Base-by-base conservation (phyloP, 2,888 invertebrate genomes). In the Torymus aiolomorphi region DNA sequence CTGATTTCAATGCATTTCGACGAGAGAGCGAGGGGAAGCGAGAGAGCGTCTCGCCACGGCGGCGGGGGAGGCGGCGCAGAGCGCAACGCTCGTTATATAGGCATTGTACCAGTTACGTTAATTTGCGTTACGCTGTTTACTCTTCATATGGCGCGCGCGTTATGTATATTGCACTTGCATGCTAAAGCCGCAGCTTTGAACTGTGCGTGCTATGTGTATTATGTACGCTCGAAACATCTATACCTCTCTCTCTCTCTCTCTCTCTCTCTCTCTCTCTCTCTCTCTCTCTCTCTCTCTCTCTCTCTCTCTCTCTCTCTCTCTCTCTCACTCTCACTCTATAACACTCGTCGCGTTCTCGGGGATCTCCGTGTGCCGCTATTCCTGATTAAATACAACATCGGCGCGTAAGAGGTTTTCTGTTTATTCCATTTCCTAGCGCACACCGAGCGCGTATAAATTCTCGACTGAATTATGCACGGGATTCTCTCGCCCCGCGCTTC, bases 21-120 rank as follows among this genome's bases (percentile, higher is more conserved):
- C 31, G 18, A 61, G 16, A 42, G 62, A 42, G 42, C 42, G 42
- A 8, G 42, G 8, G 8, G 42, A 8, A 10, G 42, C 42, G 42
- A 8, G 42, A 42, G 42, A 49, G 16, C 65, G 65, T 63, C 54
- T 62, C 71, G 51, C 49, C 24, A 20, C n/a, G 65, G 52, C 18
- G 11, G 51, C 5, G 16, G 1, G 0, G 65, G 4, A 5, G 56
- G 13, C n/a, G 18, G 12, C 5, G 52, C 13, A n/a, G 51, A 4
- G 63, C 65, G 52, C 20, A 13, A 52, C 56, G 16, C 76, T 80
- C 76, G 82, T 82, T 80, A 80, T 74, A 80, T 74, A 76, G 81
- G 78, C 74, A 82, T 81, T 83, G 82, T 82, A 82, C 70, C 80
- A 76, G 82, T 84, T 84, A 82, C 83, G 80, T 80, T 82, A 82